Evolutionary conservation across 2,888 invertebrate genomes (phyloP).

Genomic region (Muschampia plurimacula): DNA sequence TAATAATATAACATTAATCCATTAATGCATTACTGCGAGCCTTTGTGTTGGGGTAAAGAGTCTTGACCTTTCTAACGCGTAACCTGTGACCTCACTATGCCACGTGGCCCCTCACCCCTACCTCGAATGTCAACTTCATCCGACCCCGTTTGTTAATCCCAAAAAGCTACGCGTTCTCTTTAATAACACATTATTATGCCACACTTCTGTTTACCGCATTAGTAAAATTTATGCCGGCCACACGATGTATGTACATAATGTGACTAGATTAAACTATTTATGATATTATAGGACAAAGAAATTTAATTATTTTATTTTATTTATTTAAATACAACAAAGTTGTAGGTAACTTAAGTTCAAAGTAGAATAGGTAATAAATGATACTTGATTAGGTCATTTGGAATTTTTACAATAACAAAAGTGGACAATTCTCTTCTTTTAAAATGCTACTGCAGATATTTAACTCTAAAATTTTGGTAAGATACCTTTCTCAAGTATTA

Average conservation of each 20-base stretch:
- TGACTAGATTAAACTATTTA: neutral
- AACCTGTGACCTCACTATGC: constrained; percentile 69
- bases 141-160: constrained; percentile 61
- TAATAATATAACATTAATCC: too few relatives aligned
- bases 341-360: too few relatives aligned
- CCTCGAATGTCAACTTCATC: constrained; percentile 50
- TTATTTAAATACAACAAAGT: too few relatives aligned
- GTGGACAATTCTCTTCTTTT: too few relatives aligned
- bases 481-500: too few relatives aligned
- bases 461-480: too few relatives aligned
- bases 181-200: constrained; percentile 49
- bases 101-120: constrained; percentile 64
- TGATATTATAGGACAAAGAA: neutral
- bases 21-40: too few relatives aligned
- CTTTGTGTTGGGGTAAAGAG: constrained; percentile 52
- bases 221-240: constrained; percentile 13
- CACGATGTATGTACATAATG: neutral
- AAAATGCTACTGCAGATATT: too few relatives aligned
- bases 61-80: constrained; percentile 65
- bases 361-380: too few relatives aligned
- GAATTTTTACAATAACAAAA: too few relatives aligned
- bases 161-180: constrained; percentile 63
- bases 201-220: constrained; percentile 43
- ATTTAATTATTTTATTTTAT: too few relatives aligned
- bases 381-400: too few relatives aligned